Evolutionary conservation across 2,113 vertebrate species (phyloP), one percentile per base, ranked within the genome.

Genomic region (Pygoscelis antarcticus): DNA sequence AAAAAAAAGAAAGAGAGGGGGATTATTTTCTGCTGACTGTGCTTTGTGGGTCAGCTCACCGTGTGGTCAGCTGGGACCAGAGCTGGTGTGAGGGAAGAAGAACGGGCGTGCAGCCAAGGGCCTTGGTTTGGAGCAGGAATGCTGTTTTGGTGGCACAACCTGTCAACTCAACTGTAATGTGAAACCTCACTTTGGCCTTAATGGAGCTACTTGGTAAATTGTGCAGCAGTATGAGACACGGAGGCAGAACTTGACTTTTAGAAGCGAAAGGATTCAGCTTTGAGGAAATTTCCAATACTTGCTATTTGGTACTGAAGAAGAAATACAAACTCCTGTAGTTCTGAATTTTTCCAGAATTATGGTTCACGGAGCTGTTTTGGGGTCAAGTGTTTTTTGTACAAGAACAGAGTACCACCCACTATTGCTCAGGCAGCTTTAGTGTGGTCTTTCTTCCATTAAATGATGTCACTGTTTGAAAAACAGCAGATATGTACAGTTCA

Each of bases 21-120:
- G 51, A 70, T 90, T 2, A 57, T 80, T 90, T 97, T 92, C 34
- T 90, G 62, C 83, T 86, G 88, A 80, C 40, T 77, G 23, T 79
- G 66, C 40, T 74, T 71, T 0, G 1, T 72, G 70, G 75, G 55
- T 75, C 78, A 89, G 54, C 87, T 88, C 75, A 64, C 49, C 1
- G 0, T 76, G 65, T 32, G 68, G 66, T 81, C 88, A 80, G 23
- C 58, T 92, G 71, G 44, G 86, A 92, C 44, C 49, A 80, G 83
- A 77, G 40, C 21, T 88, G 55, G 61, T 84, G 57, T 0, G 3
- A 90, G 55, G 61, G 25, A 85, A 71, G 42, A 64, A 38, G 36
- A 74, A 81, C 0, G 0, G 66, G 54, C 20, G 3, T 6, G 2
- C 11, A 74, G 90, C 66, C 85, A 93, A 52, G 30, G 38, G 32